Percentiles rank a stretch among this genome's conserved stretches.
Conservation (phyloP, 2,113 vertebrate genomes). For the Columbina picui region DNA sequence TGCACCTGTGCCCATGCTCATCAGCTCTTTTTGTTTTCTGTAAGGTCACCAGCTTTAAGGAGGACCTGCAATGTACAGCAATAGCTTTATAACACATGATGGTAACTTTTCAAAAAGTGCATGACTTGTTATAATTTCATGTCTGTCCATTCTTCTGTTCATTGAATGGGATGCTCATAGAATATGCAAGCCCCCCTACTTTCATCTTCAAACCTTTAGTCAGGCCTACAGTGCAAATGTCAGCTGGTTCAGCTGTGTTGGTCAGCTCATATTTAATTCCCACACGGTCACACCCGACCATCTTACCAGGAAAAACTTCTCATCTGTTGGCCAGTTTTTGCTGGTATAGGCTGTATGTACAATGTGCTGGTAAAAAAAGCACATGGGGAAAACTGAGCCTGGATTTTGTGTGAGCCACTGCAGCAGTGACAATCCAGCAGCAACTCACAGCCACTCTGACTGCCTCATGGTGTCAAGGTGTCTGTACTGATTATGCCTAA, state of each 20-base stretch:
- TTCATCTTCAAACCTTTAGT: not conserved
- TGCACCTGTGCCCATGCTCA: accelerated
- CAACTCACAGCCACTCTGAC: not conserved
- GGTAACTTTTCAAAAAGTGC: not conserved
- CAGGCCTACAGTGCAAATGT: not conserved
- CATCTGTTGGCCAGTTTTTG: not conserved
- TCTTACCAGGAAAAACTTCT: not conserved
- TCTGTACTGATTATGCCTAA: not conserved
- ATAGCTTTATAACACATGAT: not conserved
- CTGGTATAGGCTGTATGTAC: not conserved
- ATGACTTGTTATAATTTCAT: not conserved
- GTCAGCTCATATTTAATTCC: not conserved
- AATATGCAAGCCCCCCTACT: not conserved
- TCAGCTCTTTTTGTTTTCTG: not conserved
- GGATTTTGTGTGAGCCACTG: not conserved
- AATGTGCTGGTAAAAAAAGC: not conserved
- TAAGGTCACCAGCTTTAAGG: not conserved
- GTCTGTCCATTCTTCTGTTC: not conserved
- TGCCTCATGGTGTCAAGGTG: not conserved
- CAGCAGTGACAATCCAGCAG: not conserved
- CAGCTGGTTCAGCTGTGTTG: not conserved
- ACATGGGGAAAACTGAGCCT: not conserved
- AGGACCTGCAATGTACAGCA: not conserved
- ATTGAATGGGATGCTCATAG: not conserved
- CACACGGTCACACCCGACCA: not conserved